Conservation (phyloP, 2,797 vertebrate species). For the Lithobates sylvaticus region DNA sequence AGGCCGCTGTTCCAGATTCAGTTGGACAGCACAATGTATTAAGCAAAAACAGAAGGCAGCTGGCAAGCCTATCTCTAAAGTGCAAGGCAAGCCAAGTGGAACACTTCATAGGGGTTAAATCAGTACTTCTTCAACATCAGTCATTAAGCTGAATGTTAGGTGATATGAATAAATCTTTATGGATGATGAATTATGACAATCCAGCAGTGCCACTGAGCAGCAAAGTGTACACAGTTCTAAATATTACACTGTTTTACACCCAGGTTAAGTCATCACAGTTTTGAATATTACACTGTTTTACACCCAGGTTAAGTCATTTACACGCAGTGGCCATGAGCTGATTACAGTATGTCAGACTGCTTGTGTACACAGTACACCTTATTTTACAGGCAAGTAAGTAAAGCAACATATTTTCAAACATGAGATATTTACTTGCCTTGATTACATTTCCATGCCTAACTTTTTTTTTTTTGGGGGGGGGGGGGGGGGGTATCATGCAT, state of each 20-base stretch:
- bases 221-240: neutral
- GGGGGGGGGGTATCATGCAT: constrained; percentile 36
- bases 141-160: constrained; percentile 18
- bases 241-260: neutral
- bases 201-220: constrained; percentile 14
- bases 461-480: neutral
- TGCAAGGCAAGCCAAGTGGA: constrained; percentile 48
- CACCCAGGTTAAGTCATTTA: neutral
- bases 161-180: constrained; percentile 29
- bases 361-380: neutral
- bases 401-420: constrained; percentile 22
- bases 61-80: constrained; percentile 31
- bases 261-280: constrained; percentile 4
- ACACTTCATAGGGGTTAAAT: constrained; percentile 45
- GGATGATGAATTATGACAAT: constrained; percentile 15
- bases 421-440: constrained; percentile 11
- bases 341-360: neutral
- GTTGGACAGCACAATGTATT: constrained; percentile 44
- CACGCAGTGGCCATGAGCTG: neutral
- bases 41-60: constrained; percentile 58
- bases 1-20: constrained; percentile 32
- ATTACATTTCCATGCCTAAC: constrained; percentile 50
- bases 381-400: neutral
- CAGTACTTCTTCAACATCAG: constrained; percentile 36
- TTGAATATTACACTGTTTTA: neutral